These are phyloP conservation scores for Pituophis catenifer DNA, from an alignment of 2,113 vertebrate species.

Conservation along the genomic window DNA sequence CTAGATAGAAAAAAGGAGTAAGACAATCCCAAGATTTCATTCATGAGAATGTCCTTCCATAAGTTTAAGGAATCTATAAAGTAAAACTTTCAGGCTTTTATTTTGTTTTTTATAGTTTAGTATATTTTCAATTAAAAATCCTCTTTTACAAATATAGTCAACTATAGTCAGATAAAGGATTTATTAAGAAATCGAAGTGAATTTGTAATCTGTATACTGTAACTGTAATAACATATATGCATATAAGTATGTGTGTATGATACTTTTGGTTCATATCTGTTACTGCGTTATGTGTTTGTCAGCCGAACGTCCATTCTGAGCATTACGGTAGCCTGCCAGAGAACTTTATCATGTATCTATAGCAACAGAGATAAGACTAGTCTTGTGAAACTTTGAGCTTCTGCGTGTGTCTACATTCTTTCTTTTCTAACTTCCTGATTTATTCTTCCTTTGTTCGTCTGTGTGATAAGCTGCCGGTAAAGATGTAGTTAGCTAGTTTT, in stretches of 20 bases:
- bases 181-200: background rate
- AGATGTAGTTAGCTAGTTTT: no score
- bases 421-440: no score
- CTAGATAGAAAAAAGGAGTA: accelerated
- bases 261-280: background rate
- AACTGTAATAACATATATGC: background rate
- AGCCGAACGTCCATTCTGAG: no score
- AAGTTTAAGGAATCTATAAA: constrained; percentile 12
- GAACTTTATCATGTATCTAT: no score
- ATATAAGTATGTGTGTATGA: background rate
- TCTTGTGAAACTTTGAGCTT: no score
- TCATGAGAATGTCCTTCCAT: constrained; percentile 22
- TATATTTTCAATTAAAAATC: background rate
- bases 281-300: no score
- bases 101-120: background rate
- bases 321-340: no score
- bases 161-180: constrained; percentile 1
- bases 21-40: constrained; percentile 17
- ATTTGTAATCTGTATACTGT: background rate
- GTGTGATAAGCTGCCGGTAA: no score
- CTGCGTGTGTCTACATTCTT: no score
- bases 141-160: constrained; percentile 34
- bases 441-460: no score
- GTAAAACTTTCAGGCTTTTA: constrained; percentile 5
- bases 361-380: no score